Conservation (phyloP, 1,140 invertebrate species). For the Chionoecetes opilio region DNA sequence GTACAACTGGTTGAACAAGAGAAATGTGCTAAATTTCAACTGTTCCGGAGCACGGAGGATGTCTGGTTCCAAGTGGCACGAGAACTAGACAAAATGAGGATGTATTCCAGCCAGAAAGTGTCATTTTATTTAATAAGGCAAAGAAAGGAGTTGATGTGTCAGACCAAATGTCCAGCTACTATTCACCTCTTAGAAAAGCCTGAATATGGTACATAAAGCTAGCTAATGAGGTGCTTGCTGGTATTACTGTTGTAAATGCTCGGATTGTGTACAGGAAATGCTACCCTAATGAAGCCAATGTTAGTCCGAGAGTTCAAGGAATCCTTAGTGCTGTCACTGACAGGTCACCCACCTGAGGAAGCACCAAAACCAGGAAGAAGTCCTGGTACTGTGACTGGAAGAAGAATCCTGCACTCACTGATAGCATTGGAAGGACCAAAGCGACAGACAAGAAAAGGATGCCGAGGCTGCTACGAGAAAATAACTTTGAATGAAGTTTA, state of each 20-base stretch:
- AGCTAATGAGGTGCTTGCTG: conserved; percentile 59
- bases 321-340: conserved; percentile 40
- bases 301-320: not conserved
- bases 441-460: conserved; percentile 34
- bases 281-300: not conserved
- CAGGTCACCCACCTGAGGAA: not conserved
- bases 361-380: not conserved
- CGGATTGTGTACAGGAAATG: conserved; percentile 59
- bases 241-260: conserved; percentile 66
- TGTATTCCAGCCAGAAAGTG: too few species aligned
- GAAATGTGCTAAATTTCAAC: too few species aligned
- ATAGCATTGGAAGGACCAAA: conserved; percentile 32
- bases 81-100: conserved; percentile 64
- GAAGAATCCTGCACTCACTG: conserved; percentile 33
- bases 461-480: too few species aligned
- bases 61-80: not conserved
- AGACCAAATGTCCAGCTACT: too few species aligned
- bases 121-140: conserved; percentile 84
- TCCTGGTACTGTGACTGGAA: conserved; percentile 31
- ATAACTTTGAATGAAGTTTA: too few species aligned
- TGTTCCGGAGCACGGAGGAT: conserved; percentile 27
- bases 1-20: too few species aligned
- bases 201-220: conserved; percentile 75
- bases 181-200: conserved; percentile 81
- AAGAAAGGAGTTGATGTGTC: too few species aligned